Base-by-base conservation (phyloP, 2,113 vertebrate genomes). In the Alethe castanea region DNA sequence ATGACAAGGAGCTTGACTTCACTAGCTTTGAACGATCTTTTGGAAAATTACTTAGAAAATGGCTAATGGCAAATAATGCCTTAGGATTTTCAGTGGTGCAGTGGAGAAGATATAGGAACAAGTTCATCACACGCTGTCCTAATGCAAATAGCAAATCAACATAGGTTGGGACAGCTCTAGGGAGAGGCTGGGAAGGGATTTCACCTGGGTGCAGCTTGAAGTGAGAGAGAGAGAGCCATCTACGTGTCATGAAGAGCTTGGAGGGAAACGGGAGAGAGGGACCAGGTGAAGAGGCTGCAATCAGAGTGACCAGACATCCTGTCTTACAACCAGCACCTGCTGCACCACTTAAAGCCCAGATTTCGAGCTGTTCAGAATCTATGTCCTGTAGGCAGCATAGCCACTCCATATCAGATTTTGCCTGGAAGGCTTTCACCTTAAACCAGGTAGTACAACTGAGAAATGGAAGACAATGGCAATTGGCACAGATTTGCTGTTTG, bases 311-410 rank as follows among this genome's bases (percentile, higher is more conserved):
- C 20, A 59, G 33, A 20, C 20, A 73, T 4, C 5, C 38, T 56
- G 22, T 18, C n/a, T 54, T 48, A 36, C 14, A 35, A 3, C 3
- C 7, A 28, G 14, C 18, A 35, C 10, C 26, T 56, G 13, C 61
- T 47, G 16, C 35, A 9, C 17, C 2, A 0, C 28, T 40, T 72
- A 20, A 71, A 79, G 15, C 12, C 20, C 57, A 54, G 52, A 26
- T 14, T 59, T 29, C 54, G 54, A 31, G 8, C 18, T 38, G 6
- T 2, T 25, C 42, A 79, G 35, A 80, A 25, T 17, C 13, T 26
- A 5, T 1, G 0, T n/a, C 40, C 26, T 72, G 31, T 5, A n/a
- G 38, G n/a, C 33, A 54, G 47, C 0, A 0, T 17, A 65, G 15
- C 33, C 50, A 40, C 24, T 28, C 50, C 47, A 1, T 38, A 24